Evolutionary conservation across 2,888 invertebrate genomes (phyloP), one percentile per base, ranked within the genome.

Genomic region (Halictus quadricinctus): DNA sequence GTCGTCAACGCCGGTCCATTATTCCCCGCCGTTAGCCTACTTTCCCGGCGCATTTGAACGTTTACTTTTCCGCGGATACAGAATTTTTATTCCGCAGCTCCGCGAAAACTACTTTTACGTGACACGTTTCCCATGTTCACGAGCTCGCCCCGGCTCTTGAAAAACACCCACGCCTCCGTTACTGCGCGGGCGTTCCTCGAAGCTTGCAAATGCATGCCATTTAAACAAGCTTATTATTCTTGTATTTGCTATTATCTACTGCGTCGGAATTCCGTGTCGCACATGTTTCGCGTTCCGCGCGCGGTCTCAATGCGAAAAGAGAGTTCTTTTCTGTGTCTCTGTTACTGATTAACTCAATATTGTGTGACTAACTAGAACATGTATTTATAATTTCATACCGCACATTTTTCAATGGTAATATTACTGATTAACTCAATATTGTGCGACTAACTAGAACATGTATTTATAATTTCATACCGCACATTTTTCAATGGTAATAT

Each of bases 1-100:
- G 43, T 25, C 80, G 66, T 87, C 89, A 79, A 84, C 79, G 48
- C 78, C 76, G 75, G 25, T 76, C 54, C 76, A 86, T 83, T 81
- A 73, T 84, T 79, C 75, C 73, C n/a, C 50, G 50, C 70, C 58
- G 79, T 84, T 87, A 81, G 69, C 84, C 29, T 69, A 36, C 41
- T 72, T 69, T 73, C 72, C 18, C 66, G 10, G 12, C 50, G 21
- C 60, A 64, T 54, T n/a, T n/a, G n/a, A 41, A 25, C 46, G 83
- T 72, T 60, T 78, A 54, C 41, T 46, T 73, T 83, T 46, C 66
- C 76, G 54, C 46, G 41, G 58, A 76, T 76, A 66, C 58, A n/a
- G 76, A 76, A 69, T 72, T 83, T 77, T 48, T 76, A 82, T 83
- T 77, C n/a, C 58, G 1, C n/a, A 58, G 46, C 74, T 46, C 73